Conservation (phyloP, 1,140 invertebrate genomes). For the Bombus haemorrhoidalis region DNA sequence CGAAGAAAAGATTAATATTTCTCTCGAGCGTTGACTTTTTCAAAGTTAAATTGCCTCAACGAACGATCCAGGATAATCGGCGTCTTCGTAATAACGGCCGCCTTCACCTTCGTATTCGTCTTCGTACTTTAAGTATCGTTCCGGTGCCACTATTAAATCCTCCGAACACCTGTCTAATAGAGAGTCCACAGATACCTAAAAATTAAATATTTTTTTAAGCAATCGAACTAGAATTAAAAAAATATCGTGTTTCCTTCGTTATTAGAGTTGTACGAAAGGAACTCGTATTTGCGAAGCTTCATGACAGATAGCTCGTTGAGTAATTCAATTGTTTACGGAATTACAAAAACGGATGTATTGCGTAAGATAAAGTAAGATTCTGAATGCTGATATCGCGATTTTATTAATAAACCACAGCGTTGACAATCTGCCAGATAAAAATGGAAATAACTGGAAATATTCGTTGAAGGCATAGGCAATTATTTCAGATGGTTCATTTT, state of each 20-base stretch:
- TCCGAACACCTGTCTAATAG: conserved; percentile 53
- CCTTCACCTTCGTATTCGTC: conserved; percentile 53
- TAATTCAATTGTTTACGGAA: background rate
- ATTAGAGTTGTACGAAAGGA: background rate
- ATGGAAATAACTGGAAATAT: conserved; percentile 45
- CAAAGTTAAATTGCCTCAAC: background rate
- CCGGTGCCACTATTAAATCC: conserved; percentile 11
- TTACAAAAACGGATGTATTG: background rate
- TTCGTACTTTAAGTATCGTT: conserved; percentile 51
- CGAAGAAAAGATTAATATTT: background rate
- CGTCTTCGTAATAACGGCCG: conserved; percentile 1
- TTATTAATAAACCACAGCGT: conserved; percentile 48
- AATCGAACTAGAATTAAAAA: background rate
- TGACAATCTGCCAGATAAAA: conserved; percentile 9
- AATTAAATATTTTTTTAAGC: background rate
- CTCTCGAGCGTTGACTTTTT: background rate
- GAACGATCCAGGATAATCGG: background rate
- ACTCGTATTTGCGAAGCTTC: background rate
- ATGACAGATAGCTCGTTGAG: background rate
- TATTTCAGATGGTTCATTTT: conserved; percentile 42
- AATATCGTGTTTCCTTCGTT: background rate
- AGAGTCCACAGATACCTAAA: conserved; percentile 63
- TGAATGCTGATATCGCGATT: conserved; percentile 63
- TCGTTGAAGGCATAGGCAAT: conserved; percentile 29
- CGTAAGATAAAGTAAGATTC: background rate